Base-by-base conservation (phyloP, 2,113 vertebrate species). In the Machaerirhynchus nigripectus region DNA sequence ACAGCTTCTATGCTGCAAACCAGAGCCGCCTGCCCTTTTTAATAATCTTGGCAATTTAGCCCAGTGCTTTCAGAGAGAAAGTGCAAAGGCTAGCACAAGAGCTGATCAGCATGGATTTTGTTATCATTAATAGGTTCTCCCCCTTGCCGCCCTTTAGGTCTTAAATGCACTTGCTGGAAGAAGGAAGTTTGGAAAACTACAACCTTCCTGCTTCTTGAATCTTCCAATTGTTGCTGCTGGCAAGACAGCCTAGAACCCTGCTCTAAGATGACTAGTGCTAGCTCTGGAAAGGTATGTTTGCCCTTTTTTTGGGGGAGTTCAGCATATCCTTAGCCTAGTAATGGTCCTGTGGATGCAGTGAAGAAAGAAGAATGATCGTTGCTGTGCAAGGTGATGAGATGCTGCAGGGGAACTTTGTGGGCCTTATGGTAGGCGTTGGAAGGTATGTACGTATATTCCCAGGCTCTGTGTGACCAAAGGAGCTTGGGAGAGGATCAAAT, bases 401-500 rank as follows among this genome's bases (percentile, higher is more conserved):
- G 42, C 47, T 75, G 14, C 35, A 84, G 77, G 18, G 23, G n/a
- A 50, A 22, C 28, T 87, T 74, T 1, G 1, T 2, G 6, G 44
- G 28, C n/a, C 16, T 88, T 76, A 15, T 0, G 3, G 26, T 42
- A 46, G 26, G 56, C 9, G 9, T 76, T 44, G 60, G 27, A 39
- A 40, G 1, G 0, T 47, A 7, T 7, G 1, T 11, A 31, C 60
- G 24, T 37, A 3, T 9, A 12, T 57, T 84, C 26, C 18, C 4
- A 9, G 37, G 15, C 42, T 84, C 42, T 46, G 3, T 42, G 23
- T 68, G 22, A 15, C 37, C 28, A 13, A 12, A 80, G 17, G 28
- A 40, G 28, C 70, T n/a, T 57, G 31, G 31, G 57, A 80, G 60
- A 65, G 6, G 19, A 61, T 44, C 15, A 15, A 3, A 1, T 39